Percentiles rank a stretch among this genome's conserved stretches.
These are phyloP conservation scores for Plectus sambesii DNA, from an alignment of 1,140 invertebrate species.

Conservation along the genomic window DNA sequence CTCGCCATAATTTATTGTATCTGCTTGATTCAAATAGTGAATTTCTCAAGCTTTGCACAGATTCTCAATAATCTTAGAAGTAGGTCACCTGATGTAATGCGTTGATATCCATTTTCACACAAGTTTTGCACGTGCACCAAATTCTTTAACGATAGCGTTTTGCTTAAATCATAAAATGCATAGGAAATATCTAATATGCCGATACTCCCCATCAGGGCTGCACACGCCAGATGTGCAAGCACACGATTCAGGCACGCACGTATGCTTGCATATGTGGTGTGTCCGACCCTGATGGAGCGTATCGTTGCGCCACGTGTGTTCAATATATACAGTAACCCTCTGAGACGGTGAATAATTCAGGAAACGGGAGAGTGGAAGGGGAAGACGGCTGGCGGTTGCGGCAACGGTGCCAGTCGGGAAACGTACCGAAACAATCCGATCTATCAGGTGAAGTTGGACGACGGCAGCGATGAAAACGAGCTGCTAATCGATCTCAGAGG, in stretches of 20 bases:
- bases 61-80: background rate
- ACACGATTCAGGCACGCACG: no score
- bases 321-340: background rate
- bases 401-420: slow-evolving; percentile 53
- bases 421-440: slow-evolving; percentile 63
- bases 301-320: background rate
- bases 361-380: slow-evolving; percentile 59
- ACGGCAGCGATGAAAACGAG: slow-evolving; percentile 54
- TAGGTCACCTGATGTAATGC: background rate
- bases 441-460: slow-evolving; percentile 60
- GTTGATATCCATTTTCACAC: no score
- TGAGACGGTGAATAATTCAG: slow-evolving; percentile 18
- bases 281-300: no score
- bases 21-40: background rate
- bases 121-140: no score
- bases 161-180: no score
- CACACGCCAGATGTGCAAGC: no score
- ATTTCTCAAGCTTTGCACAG: background rate
- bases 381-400: slow-evolving; percentile 72
- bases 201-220: no score
- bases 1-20: background rate
- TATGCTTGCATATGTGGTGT: background rate
- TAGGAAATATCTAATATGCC: no score
- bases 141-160: no score
- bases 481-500: slow-evolving; percentile 73